These are phyloP conservation scores for Philotrypesis tridentata DNA, from an alignment of 1,140 invertebrate genomes.

Conservation along the genomic window DNA sequence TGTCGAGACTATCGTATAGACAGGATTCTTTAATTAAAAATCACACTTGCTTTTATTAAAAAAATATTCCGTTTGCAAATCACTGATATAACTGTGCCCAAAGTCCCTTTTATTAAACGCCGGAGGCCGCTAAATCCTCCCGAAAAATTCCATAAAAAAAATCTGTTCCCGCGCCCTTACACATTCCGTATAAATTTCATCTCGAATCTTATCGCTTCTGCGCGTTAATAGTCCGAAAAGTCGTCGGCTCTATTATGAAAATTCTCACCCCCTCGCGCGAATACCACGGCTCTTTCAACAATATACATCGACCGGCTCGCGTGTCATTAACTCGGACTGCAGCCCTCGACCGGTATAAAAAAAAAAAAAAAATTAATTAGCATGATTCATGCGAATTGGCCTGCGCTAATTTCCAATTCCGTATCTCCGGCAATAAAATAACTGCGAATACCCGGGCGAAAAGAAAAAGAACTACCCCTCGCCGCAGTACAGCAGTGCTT, in stretches of 20 bases:
- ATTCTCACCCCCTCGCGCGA: not conserved
- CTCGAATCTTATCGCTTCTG: not conserved
- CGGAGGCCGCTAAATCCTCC: too few relatives aligned
- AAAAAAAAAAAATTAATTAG: slow-evolving; percentile 25
- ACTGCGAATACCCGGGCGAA: not conserved
- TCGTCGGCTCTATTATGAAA: slow-evolving; percentile 18
- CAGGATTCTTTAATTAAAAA: too few relatives aligned
- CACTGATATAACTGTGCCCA: too few relatives aligned
- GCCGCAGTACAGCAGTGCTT: not conserved
- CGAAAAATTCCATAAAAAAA: slow-evolving; percentile 16
- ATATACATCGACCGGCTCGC: not conserved
- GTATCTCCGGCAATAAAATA: slow-evolving; percentile 13
- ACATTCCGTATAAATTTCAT: not conserved
- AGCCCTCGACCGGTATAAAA: not conserved
- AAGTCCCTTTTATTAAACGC: too few relatives aligned
- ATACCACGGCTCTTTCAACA: slow-evolving; percentile 12
- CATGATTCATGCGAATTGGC: slow-evolving; percentile 34
- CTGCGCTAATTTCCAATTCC: slow-evolving; percentile 40
- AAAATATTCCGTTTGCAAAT: too few relatives aligned
- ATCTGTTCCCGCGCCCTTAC: not conserved
- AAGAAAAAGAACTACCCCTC: too few relatives aligned
- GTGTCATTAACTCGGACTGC: not conserved
- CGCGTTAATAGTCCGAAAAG: slow-evolving; percentile 32
- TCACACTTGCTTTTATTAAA: too few relatives aligned
- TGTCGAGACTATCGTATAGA: too few relatives aligned